A percentile compares a stretch with the other conserved stretches of the same genome.
These are phyloP conservation scores for Sycophaga agraensis DNA, from an alignment of 1,140 invertebrate species.

Conservation along the genomic window DNA sequence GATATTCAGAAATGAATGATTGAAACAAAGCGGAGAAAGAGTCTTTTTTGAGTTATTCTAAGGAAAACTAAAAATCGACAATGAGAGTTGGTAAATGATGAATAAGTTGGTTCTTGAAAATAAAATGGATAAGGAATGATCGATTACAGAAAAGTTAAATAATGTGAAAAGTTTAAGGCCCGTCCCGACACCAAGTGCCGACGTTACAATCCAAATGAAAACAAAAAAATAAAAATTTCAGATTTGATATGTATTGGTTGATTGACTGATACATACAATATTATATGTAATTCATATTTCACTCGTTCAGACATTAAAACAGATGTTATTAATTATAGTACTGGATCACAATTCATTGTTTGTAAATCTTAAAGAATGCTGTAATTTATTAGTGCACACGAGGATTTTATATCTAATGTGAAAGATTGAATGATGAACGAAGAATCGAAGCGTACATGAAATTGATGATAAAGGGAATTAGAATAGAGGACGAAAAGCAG, in stretches of 20 bases:
- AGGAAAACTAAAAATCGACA: neutral
- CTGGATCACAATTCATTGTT: conserved; percentile 7
- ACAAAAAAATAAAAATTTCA: neutral
- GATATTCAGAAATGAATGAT: neutral
- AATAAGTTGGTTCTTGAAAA: neutral
- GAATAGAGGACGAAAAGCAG: neutral
- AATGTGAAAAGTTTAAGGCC: neutral
- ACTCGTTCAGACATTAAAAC: neutral
- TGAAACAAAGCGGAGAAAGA: neutral
- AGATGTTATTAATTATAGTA: conserved; percentile 10
- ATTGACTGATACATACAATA: conserved; percentile 10
- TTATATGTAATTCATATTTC: neutral
- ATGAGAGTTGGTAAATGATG: neutral
- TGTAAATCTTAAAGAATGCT: too few relatives aligned
- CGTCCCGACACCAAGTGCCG: conserved; percentile 27
- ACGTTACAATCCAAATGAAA: conserved; percentile 13
- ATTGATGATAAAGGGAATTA: conserved; percentile 3
- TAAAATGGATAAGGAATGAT: too few relatives aligned
- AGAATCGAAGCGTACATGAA: neutral
- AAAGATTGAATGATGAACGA: conserved; percentile 11
- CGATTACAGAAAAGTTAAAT: neutral
- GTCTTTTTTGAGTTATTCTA: neutral
- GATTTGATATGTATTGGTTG: conserved; percentile 16
- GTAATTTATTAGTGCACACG: neutral
- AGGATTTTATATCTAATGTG: conserved; percentile 9